Percentiles rank a stretch among this genome's conserved stretches.
These are phyloP conservation scores for Galeruca laticollis DNA, from an alignment of 2,888 invertebrate species.

Conservation along the genomic window DNA sequence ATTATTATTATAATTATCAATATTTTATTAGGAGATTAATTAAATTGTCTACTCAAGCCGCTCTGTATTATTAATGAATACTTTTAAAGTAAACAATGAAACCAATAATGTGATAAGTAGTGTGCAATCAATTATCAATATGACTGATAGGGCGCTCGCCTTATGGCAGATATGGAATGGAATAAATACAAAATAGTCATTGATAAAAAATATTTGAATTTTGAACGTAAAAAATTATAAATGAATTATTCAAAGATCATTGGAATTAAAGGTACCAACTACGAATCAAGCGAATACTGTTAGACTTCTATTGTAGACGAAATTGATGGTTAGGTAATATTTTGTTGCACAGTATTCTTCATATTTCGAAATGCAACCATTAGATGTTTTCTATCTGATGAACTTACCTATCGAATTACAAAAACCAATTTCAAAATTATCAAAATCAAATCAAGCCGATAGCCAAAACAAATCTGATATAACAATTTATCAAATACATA, in stretches of 20 bases:
- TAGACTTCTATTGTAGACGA: too few relatives aligned
- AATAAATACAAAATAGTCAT: neutral
- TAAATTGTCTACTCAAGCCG: neutral
- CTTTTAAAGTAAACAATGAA: slow-evolving; percentile 9
- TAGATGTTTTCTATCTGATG: too few relatives aligned
- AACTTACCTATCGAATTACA: too few relatives aligned
- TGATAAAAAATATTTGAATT: slow-evolving; percentile 3
- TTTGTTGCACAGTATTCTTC: too few relatives aligned
- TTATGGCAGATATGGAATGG: slow-evolving; percentile 14
- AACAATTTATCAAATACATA: too few relatives aligned
- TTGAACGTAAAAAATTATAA: neutral
- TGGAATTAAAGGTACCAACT: neutral
- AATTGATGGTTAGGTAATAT: too few relatives aligned
- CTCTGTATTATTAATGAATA: slow-evolving; percentile 12
- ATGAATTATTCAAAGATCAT: neutral
- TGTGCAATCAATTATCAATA: slow-evolving; percentile 9
- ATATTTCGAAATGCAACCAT: too few relatives aligned
- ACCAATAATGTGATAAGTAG: slow-evolving; percentile 13
- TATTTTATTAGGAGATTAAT: neutral
- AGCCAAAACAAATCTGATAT: too few relatives aligned
- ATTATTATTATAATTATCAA: neutral
- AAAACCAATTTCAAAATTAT: too few relatives aligned
- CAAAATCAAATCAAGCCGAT: too few relatives aligned
- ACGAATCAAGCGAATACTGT: too few relatives aligned
- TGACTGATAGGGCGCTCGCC: neutral